phyloP scores from a whole-genome alignment of 2,888 invertebrate genomes.

The Xiphydria camelus region DNA sequence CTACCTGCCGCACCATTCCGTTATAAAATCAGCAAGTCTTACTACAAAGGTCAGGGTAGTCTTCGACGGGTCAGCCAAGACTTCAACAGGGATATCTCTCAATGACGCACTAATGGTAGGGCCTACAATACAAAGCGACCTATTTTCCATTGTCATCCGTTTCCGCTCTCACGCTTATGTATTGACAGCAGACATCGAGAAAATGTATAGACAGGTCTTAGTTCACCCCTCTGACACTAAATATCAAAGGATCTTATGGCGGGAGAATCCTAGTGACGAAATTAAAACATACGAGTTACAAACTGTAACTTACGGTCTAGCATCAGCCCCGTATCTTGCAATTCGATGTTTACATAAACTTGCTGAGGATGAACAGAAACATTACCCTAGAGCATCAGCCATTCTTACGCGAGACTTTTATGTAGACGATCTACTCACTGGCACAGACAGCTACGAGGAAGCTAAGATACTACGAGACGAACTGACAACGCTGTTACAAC shows the following conservation, averaged over 20 bases:
- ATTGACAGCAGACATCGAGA: background rate
- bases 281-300: conserved; percentile 31
- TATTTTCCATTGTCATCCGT: conserved; percentile 11
- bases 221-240: background rate
- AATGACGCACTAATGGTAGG: conserved; percentile 15
- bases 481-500: conserved; percentile 24
- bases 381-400: conserved; percentile 13
- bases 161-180: background rate
- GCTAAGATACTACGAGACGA: conserved; percentile 24
- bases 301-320: conserved; percentile 36
- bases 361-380: conserved; percentile 24
- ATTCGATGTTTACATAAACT: conserved; percentile 32
- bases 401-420: conserved; percentile 21
- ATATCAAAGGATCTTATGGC: conserved; percentile 43
- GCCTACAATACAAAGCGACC: no score
- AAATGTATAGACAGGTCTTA: background rate
- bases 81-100: conserved; percentile 10
- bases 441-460: conserved; percentile 22
- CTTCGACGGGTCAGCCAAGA: no score
- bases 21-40: conserved; percentile 14
- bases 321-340: conserved; percentile 39
- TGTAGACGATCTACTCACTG: conserved; percentile 26
- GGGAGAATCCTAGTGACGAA: conserved; percentile 22
- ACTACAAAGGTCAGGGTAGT: no score
- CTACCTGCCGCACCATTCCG: conserved; percentile 16